Percentiles rank a stretch among this genome's conserved stretches.
phyloP scores from a whole-genome alignment of 2,888 invertebrate species.

The Thymelicus sylvestris region DNA sequence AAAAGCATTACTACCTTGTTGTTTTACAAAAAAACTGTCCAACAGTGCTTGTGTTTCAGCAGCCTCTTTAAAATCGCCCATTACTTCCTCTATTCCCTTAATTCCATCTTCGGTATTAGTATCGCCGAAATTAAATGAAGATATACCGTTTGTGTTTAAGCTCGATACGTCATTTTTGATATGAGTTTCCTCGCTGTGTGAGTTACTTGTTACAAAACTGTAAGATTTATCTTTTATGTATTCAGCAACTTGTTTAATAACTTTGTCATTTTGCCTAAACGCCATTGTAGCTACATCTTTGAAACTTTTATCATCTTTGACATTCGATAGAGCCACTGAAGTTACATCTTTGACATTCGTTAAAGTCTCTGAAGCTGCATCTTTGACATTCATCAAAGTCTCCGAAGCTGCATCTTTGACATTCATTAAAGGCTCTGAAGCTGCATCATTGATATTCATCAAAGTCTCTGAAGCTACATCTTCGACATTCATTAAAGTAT shows the following conservation, averaged over 20 bases:
- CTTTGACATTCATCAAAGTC: conserved; percentile 38
- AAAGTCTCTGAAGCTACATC: conserved; percentile 33
- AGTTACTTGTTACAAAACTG: background rate
- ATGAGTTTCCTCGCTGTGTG: background rate
- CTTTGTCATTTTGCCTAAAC: background rate
- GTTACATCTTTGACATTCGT: background rate
- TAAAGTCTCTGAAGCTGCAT: conserved; percentile 32
- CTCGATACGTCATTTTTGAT: background rate
- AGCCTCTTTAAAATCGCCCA: conserved; percentile 54
- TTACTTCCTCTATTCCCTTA: conserved; percentile 50
- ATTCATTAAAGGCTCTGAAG: conserved; percentile 17
- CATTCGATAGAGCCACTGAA: conserved; percentile 17
- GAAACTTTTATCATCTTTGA: background rate
- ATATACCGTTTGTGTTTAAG: conserved; percentile 14
- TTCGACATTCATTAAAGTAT: conserved; percentile 36
- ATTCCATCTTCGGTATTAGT: conserved; percentile 42
- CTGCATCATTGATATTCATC: background rate
- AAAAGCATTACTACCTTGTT: conserved; percentile 45
- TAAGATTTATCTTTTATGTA: background rate
- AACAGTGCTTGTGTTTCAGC: conserved; percentile 48
- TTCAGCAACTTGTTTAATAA: background rate
- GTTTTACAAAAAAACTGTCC: conserved; percentile 45
- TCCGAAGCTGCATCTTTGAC: conserved; percentile 31
- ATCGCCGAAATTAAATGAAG: conserved; percentile 36
- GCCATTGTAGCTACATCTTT: background rate